Evolutionary conservation across 2,888 invertebrate species (phyloP).

Genomic region (Falcaria lacertinaria): DNA sequence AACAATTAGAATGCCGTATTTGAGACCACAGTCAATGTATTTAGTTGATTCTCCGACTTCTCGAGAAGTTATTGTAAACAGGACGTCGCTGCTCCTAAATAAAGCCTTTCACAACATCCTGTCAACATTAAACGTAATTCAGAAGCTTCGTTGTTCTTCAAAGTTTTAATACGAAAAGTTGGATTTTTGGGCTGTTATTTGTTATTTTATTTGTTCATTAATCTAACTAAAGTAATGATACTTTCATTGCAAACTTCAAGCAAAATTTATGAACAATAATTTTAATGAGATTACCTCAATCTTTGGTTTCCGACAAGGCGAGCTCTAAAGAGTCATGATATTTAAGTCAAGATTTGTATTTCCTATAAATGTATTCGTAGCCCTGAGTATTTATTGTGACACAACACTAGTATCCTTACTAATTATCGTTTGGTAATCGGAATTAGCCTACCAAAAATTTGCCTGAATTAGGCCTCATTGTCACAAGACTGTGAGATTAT

Average conservation of each 20-base stretch:
- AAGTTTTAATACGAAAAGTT: constrained; percentile 3
- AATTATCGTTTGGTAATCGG: too few species aligned
- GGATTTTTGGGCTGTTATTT: background rate
- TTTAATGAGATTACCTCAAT: too few species aligned
- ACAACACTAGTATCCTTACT: too few species aligned
- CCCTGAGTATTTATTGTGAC: too few species aligned
- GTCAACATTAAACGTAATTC: background rate
- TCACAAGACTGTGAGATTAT: too few species aligned
- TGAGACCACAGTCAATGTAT: constrained; percentile 37
- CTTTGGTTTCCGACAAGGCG: too few species aligned
- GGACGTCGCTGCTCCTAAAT: background rate
- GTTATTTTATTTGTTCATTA: background rate
- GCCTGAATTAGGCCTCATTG: too few species aligned
- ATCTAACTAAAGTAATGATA: background rate
- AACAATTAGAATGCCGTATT: constrained; percentile 17
- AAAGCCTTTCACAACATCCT: constrained; percentile 1
- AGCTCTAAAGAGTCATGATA: too few species aligned
- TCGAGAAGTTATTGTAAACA: constrained; percentile 1
- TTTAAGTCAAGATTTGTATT: too few species aligned
- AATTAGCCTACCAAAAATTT: too few species aligned
- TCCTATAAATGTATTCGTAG: too few species aligned
- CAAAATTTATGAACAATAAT: too few species aligned
- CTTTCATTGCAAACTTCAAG: background rate
- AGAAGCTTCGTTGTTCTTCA: background rate
- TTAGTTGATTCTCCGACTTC: constrained; percentile 12